Percentiles rank a stretch among this genome's conserved stretches.
Conservation (phyloP, 35 echinoderm and acorn worm genomes). For the Strongylocentrotus purpuratus region DNA sequence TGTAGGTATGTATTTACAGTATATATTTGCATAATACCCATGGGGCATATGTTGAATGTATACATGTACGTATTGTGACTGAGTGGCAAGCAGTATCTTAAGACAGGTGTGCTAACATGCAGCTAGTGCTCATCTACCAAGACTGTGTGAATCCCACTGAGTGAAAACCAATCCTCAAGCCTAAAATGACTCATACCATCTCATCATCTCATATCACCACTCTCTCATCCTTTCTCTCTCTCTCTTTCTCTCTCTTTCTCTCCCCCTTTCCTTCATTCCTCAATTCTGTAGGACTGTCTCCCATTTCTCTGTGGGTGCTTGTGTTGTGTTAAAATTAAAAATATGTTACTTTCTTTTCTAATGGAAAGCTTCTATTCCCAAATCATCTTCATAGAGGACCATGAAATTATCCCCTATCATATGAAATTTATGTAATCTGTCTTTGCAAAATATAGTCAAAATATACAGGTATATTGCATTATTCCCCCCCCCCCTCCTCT, state of each 20-base stretch:
- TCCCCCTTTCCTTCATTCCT: neutral
- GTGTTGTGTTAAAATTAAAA: too few species aligned
- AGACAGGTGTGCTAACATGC: constrained; percentile 6
- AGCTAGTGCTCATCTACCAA: neutral
- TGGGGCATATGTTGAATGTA: neutral
- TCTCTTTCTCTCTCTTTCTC: neutral
- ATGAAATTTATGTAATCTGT: too few species aligned
- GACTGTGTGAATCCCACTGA: neutral
- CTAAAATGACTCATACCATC: constrained; percentile 19
- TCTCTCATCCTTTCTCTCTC: neutral
- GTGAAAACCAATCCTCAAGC: constrained; percentile 42
- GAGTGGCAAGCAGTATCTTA: neutral
- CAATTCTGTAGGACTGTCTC: neutral
- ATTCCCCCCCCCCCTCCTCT: too few species aligned
- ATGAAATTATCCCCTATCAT: too few species aligned
- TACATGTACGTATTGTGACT: neutral
- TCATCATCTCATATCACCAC: constrained; percentile 13
- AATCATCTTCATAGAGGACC: too few species aligned
- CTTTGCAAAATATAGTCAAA: too few species aligned
- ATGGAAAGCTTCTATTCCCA: too few species aligned
- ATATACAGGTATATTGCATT: too few species aligned
- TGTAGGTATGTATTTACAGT: neutral
- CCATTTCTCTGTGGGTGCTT: neutral
- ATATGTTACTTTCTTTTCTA: too few species aligned
- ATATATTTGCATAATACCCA: neutral